These are phyloP conservation scores for Drosophila teissieri DNA, from an alignment of 1,140 invertebrate species.

Conservation along the genomic window DNA sequence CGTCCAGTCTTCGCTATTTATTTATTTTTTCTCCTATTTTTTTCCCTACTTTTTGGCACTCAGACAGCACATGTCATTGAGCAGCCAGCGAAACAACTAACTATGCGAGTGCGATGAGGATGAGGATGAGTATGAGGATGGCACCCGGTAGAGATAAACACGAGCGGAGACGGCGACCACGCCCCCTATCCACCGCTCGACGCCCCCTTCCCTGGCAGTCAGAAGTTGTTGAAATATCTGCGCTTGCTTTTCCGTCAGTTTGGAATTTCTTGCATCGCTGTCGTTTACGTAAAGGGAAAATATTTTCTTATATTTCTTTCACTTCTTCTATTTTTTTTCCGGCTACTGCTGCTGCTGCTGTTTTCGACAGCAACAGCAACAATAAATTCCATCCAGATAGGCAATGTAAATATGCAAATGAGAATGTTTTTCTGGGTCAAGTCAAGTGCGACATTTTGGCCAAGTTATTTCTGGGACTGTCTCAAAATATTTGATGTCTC, in stretches of 20 bases:
- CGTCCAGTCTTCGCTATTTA: conserved; percentile 49
- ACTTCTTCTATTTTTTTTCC: conserved; percentile 9
- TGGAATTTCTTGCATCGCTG: conserved; percentile 71
- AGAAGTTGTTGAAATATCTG: conserved; percentile 73
- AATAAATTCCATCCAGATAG: conserved; percentile 45
- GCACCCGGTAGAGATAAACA: conserved; percentile 47
- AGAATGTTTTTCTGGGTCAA: conserved; percentile 65
- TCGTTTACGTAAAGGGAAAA: conserved; percentile 69
- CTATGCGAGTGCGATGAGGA: conserved; percentile 38
- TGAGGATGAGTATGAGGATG: not conserved
- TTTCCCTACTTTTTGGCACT: conserved; percentile 59
- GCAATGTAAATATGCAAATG: conserved; percentile 72
- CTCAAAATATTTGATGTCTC: conserved; percentile 12
- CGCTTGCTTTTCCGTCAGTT: conserved; percentile 77
- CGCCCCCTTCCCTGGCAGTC: conserved; percentile 1
- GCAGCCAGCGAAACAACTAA: conserved; percentile 67
- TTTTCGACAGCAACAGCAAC: conserved; percentile 16
- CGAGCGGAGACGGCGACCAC: conserved; percentile 19
- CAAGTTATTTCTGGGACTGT: conserved; percentile 33
- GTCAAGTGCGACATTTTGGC: conserved; percentile 47
- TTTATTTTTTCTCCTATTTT: conserved; percentile 2
- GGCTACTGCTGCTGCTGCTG: not conserved
- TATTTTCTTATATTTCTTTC: conserved; percentile 50
- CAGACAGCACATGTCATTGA: conserved; percentile 74
- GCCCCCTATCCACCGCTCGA: not conserved